Evolutionary conservation across 2,888 invertebrate genomes (phyloP).

Genomic region (Tachina lurida): DNA sequence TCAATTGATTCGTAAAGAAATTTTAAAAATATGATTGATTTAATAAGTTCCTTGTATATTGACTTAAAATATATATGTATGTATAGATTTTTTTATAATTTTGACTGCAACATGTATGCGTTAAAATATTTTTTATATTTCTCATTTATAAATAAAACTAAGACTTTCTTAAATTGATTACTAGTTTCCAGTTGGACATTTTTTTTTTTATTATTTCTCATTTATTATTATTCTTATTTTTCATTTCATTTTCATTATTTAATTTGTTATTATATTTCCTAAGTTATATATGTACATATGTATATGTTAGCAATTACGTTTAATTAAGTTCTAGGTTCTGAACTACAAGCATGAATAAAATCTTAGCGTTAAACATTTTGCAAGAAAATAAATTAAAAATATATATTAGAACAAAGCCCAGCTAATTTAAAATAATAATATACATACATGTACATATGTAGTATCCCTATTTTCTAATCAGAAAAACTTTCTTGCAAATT

Average conservation of each 20-base stretch:
- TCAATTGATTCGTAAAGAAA: constrained; percentile 36
- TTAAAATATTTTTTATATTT: constrained; percentile 1
- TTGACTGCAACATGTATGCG: constrained; percentile 37
- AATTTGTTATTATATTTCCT: constrained; percentile 42
- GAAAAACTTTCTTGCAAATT: no score
- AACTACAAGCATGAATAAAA: neutral
- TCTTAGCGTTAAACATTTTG: neutral
- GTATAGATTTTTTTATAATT: constrained; percentile 6
- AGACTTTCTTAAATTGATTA: neutral
- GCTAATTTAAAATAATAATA: neutral
- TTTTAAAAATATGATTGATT: constrained; percentile 17
- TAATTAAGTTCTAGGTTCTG: constrained; percentile 22
- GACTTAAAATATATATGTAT: constrained; percentile 21
- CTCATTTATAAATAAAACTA: constrained; percentile 6
- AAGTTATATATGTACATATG: constrained; percentile 22
- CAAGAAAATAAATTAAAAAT: neutral
- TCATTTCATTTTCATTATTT: neutral
- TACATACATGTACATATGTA: no score
- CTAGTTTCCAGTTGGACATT: neutral
- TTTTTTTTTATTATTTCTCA: constrained; percentile 3
- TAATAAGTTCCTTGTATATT: constrained; percentile 59
- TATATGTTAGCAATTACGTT: constrained; percentile 25
- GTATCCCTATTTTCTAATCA: no score
- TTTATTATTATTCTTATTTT: constrained; percentile 10
- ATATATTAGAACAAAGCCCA: neutral